These are phyloP conservation scores for Platyrinchus mystaceus DNA, from an alignment of 2,797 vertebrate genomes.

Conservation along the genomic window DNA sequence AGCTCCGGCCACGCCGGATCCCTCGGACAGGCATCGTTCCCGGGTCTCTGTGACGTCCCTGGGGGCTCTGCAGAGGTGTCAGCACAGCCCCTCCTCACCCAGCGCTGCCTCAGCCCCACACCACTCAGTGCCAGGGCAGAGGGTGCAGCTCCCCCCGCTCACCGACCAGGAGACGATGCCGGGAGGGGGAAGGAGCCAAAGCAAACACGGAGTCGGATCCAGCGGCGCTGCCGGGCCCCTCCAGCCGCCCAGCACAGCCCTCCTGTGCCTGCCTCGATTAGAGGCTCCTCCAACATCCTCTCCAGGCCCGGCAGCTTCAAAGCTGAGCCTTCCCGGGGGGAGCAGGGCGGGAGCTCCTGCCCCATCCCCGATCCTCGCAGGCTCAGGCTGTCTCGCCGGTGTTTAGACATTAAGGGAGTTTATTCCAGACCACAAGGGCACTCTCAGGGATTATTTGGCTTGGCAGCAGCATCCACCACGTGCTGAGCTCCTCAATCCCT, in stretches of 20 bases:
- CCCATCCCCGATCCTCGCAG: neutral
- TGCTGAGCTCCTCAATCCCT: neutral
- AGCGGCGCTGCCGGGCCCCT: neutral
- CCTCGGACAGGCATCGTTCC: neutral
- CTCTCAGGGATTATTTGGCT: neutral
- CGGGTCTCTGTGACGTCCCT: rapidly evolving
- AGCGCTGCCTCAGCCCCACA: neutral
- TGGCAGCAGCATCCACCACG: neutral
- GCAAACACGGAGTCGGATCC: neutral
- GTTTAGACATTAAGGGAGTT: conserved; percentile 22
- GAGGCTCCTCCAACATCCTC: neutral
- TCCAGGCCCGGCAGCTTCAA: neutral
- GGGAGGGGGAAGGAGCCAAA: neutral
- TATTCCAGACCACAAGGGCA: neutral
- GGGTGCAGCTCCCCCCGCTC: neutral
- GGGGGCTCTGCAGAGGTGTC: neutral
- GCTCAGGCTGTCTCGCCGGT: conserved; percentile 24
- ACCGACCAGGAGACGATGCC: rapidly evolving
- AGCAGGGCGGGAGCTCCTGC: neutral
- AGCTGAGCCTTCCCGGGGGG: neutral
- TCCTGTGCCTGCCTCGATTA: neutral
- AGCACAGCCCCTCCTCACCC: neutral
- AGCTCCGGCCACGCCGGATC: rapidly evolving
- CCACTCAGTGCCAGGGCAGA: rapidly evolving
- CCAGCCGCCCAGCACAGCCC: neutral